Evolutionary conservation across 2,888 invertebrate genomes (phyloP), one percentile per base, ranked within the genome.

Genomic region (Scaptomyza cyrtandrae): DNA sequence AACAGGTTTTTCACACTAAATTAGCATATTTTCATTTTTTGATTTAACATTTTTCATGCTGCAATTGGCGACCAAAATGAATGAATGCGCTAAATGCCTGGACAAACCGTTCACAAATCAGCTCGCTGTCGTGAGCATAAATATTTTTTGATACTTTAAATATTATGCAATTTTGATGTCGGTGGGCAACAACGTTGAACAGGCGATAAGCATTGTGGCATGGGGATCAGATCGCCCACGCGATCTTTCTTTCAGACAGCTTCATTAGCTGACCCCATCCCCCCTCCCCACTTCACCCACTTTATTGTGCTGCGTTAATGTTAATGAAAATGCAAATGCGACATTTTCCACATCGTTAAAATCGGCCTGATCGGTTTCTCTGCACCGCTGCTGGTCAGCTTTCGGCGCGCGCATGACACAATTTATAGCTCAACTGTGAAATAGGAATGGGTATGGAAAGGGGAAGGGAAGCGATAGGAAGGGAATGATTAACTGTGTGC

Each of bases 341-440:
- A 65, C 67, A 82, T 81, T 78, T 79, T 64, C 64, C 79, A 70
- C 70, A 78, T 67, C 59, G 61, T 60, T 71, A 52, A 70, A 54
- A 66, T 54, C 29, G 14, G 53, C 31, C 54, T 46, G 66, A 59
- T 53, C 45, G 50, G 57, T 48, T 39, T 45, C 73, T 57, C 59
- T 41, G 33, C 61, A 58, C 55, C 29, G 46, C 48, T 46, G 60
- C 39, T 33, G n/a, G 31, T 3, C 14, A 24, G 39, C 41, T 41
- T 49, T 31, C 50, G n/a, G 37, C 2, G 19, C 10, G 37, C n/a
- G 39, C 5, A 50, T 58, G 41, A 58, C 53, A 55, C 56, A 56
- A 45, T 55, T 37, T 54, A 35, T n/a, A n/a, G n/a, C n/a, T n/a
- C n/a, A n/a, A n/a, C n/a, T n/a, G n/a, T n/a, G n/a, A n/a, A n/a